phyloP scores from a whole-genome alignment of 1,140 invertebrate genomes.

The Caenorhabditis tropicalis region DNA sequence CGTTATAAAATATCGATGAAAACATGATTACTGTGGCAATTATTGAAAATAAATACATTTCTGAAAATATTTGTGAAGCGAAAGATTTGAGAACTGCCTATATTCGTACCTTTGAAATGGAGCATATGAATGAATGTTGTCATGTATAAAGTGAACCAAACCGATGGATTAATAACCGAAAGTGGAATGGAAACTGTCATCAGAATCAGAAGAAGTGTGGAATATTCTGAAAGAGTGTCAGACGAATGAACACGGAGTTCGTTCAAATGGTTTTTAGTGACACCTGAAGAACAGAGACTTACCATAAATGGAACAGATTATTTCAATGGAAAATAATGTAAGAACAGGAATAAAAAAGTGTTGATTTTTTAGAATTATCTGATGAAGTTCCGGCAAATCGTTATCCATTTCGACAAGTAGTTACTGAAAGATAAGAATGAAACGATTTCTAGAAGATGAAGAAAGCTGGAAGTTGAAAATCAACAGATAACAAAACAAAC shows the following conservation, averaged over 20 bases:
- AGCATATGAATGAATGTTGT: slow-evolving; percentile 10
- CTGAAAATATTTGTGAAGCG: background rate
- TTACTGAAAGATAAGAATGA: background rate
- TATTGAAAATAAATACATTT: background rate
- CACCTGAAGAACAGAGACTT: background rate
- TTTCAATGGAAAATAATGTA: background rate
- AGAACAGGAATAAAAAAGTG: background rate
- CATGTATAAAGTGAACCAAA: slow-evolving; percentile 23
- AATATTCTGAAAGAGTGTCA: background rate
- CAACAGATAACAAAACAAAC: background rate
- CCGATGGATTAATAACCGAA: background rate
- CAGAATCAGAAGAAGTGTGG: background rate
- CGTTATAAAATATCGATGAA: background rate
- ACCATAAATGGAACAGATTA: background rate
- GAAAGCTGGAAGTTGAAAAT: background rate
- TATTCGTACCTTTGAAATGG: background rate
- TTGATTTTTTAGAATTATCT: background rate
- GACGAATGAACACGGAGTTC: background rate
- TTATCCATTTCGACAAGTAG: background rate
- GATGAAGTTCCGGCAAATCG: background rate
- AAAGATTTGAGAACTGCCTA: background rate
- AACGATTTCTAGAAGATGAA: background rate
- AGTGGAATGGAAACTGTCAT: background rate
- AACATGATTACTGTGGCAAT: background rate
- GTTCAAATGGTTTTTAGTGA: no score